These are phyloP conservation scores for Mus spicilegus DNA, from an alignment of 2,113 vertebrate genomes.

Conservation along the genomic window DNA sequence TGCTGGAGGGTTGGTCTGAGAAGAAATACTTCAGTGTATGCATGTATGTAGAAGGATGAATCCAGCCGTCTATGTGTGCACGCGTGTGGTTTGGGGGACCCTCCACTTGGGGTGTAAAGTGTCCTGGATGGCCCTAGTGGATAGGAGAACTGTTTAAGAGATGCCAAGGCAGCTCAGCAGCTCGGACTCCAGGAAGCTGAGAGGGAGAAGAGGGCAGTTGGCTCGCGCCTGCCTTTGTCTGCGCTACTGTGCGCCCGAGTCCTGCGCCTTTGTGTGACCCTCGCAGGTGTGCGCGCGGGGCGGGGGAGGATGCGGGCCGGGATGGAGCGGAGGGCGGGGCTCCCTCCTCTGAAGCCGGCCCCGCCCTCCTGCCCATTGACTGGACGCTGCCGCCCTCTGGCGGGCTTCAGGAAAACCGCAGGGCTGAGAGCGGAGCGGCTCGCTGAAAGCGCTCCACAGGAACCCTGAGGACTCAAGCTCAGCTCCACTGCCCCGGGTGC, in stretches of 20 bases:
- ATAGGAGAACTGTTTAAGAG: background rate
- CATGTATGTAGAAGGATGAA: background rate
- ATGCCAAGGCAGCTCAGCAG: background rate
- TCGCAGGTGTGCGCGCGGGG: conserved; percentile 74
- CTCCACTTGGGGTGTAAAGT: background rate
- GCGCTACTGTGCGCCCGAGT: conserved; percentile 77
- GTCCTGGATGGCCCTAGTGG: background rate
- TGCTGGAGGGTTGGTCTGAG: background rate
- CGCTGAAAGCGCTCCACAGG: background rate
- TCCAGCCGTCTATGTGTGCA: background rate
- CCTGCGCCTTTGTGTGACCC: conserved; percentile 73
- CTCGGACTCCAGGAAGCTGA: background rate
- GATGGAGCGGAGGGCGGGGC: conserved; percentile 49
- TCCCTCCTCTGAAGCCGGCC: conserved; percentile 45
- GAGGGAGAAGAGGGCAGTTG: background rate
- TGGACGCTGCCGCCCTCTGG: conserved; percentile 75
- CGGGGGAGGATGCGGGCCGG: background rate
- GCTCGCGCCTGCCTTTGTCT: conserved; percentile 73
- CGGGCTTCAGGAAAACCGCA: background rate
- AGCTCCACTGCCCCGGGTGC: accelerated
- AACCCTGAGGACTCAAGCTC: background rate
- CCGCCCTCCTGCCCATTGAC: conserved; percentile 63
- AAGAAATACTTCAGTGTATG: background rate
- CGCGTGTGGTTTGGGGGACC: background rate
- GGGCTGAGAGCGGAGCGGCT: background rate